These are phyloP conservation scores for Diplazon laetatorius DNA, from an alignment of 2,888 invertebrate genomes.

Conservation along the genomic window DNA sequence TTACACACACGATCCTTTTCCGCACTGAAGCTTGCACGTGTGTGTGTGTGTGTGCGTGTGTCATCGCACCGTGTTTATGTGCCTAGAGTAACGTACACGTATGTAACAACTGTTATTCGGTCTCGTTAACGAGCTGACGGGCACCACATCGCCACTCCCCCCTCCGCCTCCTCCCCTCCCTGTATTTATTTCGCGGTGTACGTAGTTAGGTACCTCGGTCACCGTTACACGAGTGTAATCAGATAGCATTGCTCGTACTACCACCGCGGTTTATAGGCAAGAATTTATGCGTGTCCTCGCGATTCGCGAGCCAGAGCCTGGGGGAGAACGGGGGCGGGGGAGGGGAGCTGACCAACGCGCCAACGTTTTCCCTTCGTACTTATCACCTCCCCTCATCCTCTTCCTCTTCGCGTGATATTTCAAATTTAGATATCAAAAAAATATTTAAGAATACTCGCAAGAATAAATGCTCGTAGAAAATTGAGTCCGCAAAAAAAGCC, in stretches of 20 bases:
- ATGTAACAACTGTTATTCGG: slow-evolving; percentile 30
- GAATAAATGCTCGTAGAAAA: no score
- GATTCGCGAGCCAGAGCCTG: slow-evolving; percentile 6
- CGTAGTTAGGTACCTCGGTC: slow-evolving; percentile 59
- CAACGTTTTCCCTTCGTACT: slow-evolving; percentile 45
- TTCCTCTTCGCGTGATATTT: not conserved
- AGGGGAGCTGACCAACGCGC: slow-evolving; percentile 17
- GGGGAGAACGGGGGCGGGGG: not conserved
- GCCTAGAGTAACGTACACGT: slow-evolving; percentile 16
- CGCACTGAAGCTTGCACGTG: no score
- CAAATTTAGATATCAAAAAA: not conserved
- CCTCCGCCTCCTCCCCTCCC: no score
- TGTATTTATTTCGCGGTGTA: slow-evolving; percentile 63
- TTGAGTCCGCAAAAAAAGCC: no score
- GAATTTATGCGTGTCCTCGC: slow-evolving; percentile 60
- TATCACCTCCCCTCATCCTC: slow-evolving; percentile 39
- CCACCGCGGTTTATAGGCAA: slow-evolving; percentile 63
- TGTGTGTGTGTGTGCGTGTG: no score
- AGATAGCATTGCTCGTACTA: slow-evolving; percentile 65
- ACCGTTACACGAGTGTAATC: slow-evolving; percentile 61
- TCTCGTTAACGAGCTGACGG: slow-evolving; percentile 61
- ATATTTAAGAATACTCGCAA: no score
- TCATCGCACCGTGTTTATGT: no score
- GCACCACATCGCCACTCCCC: slow-evolving; percentile 48
- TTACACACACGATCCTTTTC: slow-evolving; percentile 49